phyloP scores from a whole-genome alignment of 2,113 vertebrate species.

The Burhinus bistriatus region DNA sequence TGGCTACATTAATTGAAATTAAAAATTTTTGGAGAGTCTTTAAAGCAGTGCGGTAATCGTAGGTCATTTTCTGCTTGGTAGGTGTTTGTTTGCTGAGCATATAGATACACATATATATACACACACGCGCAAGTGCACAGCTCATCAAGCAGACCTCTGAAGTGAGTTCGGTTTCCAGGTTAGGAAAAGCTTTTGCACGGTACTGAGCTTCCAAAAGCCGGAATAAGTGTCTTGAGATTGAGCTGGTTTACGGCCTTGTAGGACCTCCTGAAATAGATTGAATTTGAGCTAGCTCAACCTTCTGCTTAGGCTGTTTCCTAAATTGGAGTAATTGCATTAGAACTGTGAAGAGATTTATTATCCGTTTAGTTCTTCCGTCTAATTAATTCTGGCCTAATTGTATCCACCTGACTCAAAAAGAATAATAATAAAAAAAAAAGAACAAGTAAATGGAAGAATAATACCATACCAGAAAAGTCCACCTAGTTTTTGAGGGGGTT shows the following conservation, averaged over 20 bases:
- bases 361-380: not conserved
- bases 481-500: too few species aligned
- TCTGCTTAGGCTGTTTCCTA: not conserved
- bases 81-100: not conserved
- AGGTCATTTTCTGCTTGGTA: not conserved
- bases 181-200: not conserved
- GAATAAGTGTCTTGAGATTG: not conserved
- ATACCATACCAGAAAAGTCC: not conserved
- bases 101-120: too few species aligned
- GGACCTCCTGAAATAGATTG: not conserved
- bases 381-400: not conserved
- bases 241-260: not conserved
- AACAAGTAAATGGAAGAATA: not conserved
- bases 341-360: not conserved
- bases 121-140: not conserved
- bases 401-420: not conserved
- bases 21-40: not conserved
- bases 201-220: not conserved
- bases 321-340: not conserved
- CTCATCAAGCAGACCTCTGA: not conserved
- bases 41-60: not conserved
- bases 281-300: slow-evolving; percentile 12
- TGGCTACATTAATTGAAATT: not conserved
- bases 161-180: not conserved
- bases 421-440: too few species aligned